A percentile compares a stretch with the other conserved stretches of the same genome.
Conservation (phyloP, 1,140 invertebrate species). For the Camponotus floridanus region DNA sequence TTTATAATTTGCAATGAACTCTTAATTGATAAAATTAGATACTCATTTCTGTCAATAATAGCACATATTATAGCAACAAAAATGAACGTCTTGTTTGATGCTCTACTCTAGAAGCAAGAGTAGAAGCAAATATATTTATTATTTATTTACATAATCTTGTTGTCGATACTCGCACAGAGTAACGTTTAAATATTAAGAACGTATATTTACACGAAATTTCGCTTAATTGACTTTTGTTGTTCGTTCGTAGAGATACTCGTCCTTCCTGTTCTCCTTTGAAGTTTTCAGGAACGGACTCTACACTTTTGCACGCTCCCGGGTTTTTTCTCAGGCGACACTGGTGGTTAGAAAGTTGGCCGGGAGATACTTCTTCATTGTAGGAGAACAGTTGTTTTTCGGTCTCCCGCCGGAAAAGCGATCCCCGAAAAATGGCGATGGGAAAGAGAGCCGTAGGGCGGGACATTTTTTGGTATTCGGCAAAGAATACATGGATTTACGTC, state of each 20-base stretch:
- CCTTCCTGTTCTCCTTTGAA: conserved; percentile 29
- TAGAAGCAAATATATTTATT: conserved; percentile 23
- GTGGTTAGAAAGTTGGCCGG: conserved; percentile 46
- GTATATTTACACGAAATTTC: conserved; percentile 14
- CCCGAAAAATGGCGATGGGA: conserved; percentile 58
- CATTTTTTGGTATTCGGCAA: conserved; percentile 33
- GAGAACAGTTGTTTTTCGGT: conserved; percentile 55
- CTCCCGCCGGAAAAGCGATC: neutral
- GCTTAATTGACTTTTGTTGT: conserved; percentile 40
- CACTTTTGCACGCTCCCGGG: conserved; percentile 27
- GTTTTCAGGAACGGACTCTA: conserved; percentile 23
- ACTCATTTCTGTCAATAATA: neutral
- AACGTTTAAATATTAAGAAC: conserved; percentile 31
- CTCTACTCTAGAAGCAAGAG: neutral
- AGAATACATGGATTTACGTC: conserved; percentile 57
- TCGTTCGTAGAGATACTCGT: neutral
- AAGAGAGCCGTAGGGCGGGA: conserved; percentile 45
- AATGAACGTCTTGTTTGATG: neutral
- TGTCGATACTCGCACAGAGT: neutral
- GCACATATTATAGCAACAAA: neutral
- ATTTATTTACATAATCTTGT: neutral
- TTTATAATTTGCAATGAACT: neutral
- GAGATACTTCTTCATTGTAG: conserved; percentile 29
- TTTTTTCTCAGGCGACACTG: conserved; percentile 34
- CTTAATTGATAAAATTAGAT: neutral